Evolutionary conservation across 2,113 vertebrate species (phyloP), one percentile per base, ranked within the genome.

Genomic region (Cebus imitator): DNA sequence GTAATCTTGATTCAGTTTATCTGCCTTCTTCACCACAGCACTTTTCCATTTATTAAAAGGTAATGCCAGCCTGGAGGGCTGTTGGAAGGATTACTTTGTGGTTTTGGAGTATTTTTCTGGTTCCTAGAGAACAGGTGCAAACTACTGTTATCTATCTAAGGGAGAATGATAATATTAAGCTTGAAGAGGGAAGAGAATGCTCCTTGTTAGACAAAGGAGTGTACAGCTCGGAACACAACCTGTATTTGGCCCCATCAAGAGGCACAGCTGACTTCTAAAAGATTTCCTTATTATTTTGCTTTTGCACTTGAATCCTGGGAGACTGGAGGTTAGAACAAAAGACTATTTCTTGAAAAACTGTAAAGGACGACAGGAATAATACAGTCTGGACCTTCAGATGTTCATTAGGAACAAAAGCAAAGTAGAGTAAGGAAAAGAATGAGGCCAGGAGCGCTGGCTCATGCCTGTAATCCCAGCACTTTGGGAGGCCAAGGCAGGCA

Each of bases 61-160:
- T 55, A 84, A 82, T 0, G 0, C 72, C 52, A 87, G 84, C 92
- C 80, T 94, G 73, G 72, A 95, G 95, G 83, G 76, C 80, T 75
- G 64, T 13, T 95, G 76, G 83, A 95, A 94, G 81, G 83, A 92
- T 95, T 87, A 93, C 48, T 95, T 58, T 84, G 83, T 90, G 87
- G 58, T 93, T 95, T 40, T 43, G 75, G 96, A 97, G 87, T 14
- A 3, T 94, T 94, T 91, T 85, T 66, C 90, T 89, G 73, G 68
- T 97, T 93, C 40, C 79, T 52, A 89, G 73, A 93, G 87, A 96
- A 96, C 57, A 97, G 87, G 94, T 92, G 45, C 80, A 97, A 96
- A 95, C 80, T 89, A 72, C 87, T 66, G 57, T 61, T 76, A 90
- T 70, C 55, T 55, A 87, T 85, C 70, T 72, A 87, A 72, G 94